Base-by-base conservation (phyloP, 2,888 invertebrate genomes). In the Amiota minor region DNA sequence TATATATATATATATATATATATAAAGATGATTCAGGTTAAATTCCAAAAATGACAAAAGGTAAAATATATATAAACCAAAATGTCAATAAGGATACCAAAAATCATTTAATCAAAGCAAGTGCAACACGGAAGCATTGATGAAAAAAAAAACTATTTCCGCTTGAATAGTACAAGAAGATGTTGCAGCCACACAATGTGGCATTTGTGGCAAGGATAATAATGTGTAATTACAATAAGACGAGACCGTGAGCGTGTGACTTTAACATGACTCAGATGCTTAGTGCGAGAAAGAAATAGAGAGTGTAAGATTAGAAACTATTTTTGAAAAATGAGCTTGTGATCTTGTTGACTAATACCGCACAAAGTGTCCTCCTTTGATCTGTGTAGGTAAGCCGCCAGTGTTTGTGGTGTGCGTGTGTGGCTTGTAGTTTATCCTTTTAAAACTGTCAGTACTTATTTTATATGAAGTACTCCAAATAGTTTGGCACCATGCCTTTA, bases 391-490 rank as follows among this genome's bases (percentile, higher is more conserved):
- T 35, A 6, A 6, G 0, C 35, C 61, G 16, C 14, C 53, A 59
- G 47, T 69, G 18, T n/a, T 50, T 67, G 6, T 20, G 14, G 14
- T 61, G 50, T 64, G 59, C 71, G 74, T 70, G 73, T 71, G 73
- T 59, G 65, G 53, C 71, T 74, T 74, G 35, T 71, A 73, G 35
- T 35, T n/a, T 35, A 16, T 16, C 59, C 59, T 16, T 16, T n/a
- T 18, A 62, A 62, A 62, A 45, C 14, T 64, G 47, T 64, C 9
- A 35, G 18, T 62, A 76, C 65, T 79, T 77, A 81, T 87, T 86
- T 79, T 87, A 87, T 87, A 86, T 86, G 85, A 83, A 87, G 83
- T 81, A 78, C 84, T 84, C 81, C 78, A 87, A 87, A 86, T 85
- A 85, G 83, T 86, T 86, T 86, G 84, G 79, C 79, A 80, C 76